Conservation (phyloP, 2,888 invertebrate species). For the Zygogramma bicolorata region DNA sequence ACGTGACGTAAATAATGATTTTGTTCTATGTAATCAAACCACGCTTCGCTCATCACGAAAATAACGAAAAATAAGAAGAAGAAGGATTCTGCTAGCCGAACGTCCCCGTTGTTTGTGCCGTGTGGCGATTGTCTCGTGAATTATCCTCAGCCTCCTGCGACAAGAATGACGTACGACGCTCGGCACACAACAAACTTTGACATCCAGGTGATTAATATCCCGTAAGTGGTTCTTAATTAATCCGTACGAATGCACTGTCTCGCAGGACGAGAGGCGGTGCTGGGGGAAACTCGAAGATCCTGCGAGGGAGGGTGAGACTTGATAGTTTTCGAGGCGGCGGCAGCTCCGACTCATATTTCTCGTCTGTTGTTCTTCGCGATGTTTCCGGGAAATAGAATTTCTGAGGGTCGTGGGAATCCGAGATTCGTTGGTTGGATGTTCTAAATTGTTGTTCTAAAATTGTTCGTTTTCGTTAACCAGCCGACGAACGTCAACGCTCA, state of each 20-base stretch:
- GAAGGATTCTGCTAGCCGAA: not conserved
- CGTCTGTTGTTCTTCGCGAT: not conserved
- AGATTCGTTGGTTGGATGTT: too few species aligned
- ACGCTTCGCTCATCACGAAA: too few species aligned
- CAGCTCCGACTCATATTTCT: not conserved
- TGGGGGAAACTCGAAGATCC: not conserved
- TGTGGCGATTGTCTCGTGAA: conserved; percentile 1
- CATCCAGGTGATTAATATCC: conserved; percentile 34
- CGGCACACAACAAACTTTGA: conserved; percentile 25
- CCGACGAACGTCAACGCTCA: too few species aligned
- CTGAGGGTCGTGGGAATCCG: too few species aligned
- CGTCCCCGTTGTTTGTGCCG: conserved; percentile 1
- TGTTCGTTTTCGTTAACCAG: too few species aligned
- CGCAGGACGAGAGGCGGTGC: not conserved
- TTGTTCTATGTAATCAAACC: too few species aligned
- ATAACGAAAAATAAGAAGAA: conserved; percentile 19
- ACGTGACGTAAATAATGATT: too few species aligned
- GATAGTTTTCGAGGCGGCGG: not conserved
- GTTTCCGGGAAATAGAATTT: not conserved
- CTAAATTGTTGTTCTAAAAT: too few species aligned
- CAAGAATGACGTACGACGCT: conserved; percentile 6
- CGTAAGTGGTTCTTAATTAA: conserved; percentile 30
- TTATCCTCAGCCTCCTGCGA: not conserved
- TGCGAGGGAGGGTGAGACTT: not conserved
- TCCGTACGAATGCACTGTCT: conserved; percentile 28